Conservation (phyloP, 2,888 invertebrate species). For the Agonum fuliginosum region DNA sequence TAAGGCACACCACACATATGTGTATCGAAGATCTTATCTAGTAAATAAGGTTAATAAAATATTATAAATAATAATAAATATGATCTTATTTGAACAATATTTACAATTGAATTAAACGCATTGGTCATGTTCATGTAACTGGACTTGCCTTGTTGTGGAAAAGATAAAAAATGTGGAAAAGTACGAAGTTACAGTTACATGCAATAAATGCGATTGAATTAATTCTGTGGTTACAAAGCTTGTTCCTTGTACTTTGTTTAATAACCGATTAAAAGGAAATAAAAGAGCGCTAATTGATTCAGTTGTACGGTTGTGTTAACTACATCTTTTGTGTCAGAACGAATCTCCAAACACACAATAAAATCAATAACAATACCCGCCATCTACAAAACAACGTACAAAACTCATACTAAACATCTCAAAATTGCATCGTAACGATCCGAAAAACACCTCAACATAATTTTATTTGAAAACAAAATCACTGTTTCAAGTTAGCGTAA, state of each 20-base stretch:
- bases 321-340: conserved; percentile 30
- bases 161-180: too few species aligned
- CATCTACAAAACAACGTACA: not conserved
- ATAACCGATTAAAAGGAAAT: not conserved
- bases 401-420: conserved; percentile 9
- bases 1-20: too few species aligned
- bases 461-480: conserved; percentile 20
- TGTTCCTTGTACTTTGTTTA: not conserved
- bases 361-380: conserved; percentile 39
- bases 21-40: too few species aligned
- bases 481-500: conserved; percentile 15
- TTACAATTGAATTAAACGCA: too few species aligned
- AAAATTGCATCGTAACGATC: conserved; percentile 38
- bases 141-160: too few species aligned
- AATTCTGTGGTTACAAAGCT: not conserved
- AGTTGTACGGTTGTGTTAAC: conserved; percentile 24
- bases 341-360: conserved; percentile 29
- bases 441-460: conserved; percentile 13
- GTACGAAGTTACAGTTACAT: too few species aligned
- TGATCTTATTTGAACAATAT: too few species aligned
- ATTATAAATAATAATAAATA: too few species aligned
- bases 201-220: too few species aligned
- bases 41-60: too few species aligned
- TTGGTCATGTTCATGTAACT: too few species aligned
- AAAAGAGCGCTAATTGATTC: conserved; percentile 33